Evolutionary conservation across 2,113 vertebrate genomes (phyloP).

Genomic region (Triplophysa dalaica): DNA sequence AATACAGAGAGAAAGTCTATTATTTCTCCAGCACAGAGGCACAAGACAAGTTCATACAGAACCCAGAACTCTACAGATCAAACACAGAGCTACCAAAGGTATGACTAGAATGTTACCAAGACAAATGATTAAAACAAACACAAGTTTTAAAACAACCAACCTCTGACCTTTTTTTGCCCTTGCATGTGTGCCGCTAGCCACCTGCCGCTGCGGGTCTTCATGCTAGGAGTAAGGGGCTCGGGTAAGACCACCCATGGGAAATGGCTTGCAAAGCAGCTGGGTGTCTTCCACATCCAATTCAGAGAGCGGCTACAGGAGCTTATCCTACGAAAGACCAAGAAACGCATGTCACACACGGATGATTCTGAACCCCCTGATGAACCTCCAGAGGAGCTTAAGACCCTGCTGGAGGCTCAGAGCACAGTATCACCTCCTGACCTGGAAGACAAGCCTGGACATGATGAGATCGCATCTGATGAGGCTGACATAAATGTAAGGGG

Average conservation of each 20-base stretch:
- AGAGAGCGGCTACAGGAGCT: constrained; percentile 86
- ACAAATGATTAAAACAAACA: not conserved
- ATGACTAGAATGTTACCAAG: constrained; percentile 30
- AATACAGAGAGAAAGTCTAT: constrained; percentile 85
- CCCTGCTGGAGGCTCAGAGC: constrained; percentile 55
- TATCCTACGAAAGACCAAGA: constrained; percentile 82
- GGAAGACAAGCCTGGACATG: not conserved
- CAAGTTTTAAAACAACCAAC: not conserved
- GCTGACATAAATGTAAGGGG: constrained; percentile 9
- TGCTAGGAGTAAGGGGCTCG: constrained; percentile 82
- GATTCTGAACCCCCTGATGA: constrained; percentile 75
- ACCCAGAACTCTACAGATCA: constrained; percentile 80
- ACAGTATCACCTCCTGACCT: not conserved
- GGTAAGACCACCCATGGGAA: constrained; percentile 83
- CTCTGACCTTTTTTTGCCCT: not conserved
- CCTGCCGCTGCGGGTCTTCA: constrained; percentile 84
- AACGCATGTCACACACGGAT: constrained; percentile 68
- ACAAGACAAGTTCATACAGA: constrained; percentile 81
- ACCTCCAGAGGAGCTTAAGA: constrained; percentile 60
- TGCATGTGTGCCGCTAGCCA: constrained; percentile 68
- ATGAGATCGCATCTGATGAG: not conserved
- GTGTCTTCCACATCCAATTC: constrained; percentile 91
- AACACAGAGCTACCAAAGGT: constrained; percentile 81
- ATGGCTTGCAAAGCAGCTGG: constrained; percentile 81
- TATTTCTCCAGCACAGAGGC: constrained; percentile 82